Evolutionary conservation across 2,797 vertebrate species (phyloP), one percentile per base, ranked within the genome.

Genomic region (Diplodus puntazzo): DNA sequence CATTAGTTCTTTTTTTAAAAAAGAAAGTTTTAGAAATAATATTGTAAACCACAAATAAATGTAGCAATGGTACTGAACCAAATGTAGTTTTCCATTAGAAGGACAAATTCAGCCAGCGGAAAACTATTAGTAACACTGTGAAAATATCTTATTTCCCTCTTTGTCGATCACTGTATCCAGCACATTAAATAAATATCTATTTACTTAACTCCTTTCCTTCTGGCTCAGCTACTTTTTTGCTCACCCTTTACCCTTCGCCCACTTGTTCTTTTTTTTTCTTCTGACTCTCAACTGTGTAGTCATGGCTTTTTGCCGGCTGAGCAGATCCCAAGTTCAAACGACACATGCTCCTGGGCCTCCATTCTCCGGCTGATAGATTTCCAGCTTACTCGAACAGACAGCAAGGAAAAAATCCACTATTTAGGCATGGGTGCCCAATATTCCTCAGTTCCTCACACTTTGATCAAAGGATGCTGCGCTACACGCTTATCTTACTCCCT

Each of bases 341-440:
- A 81, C 72, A 80, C 58, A 52, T 60, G 78, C 76, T 79, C 45
- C 11, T 25, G 13, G 76, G 60, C 70, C 48, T 77, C 30, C 25
- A 49, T 80, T 79, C 66, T 82, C 12, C 46, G 55, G 49, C 8
- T 87, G 82, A 88, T 81, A 59, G 76, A 88, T 82, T 84, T 59
- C 54, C 48, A 80, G 49, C 43, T n/a, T 52, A 55, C 73, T 65
- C 6, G 5, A 80, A 75, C 69, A 80, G 85, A 89, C 73, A 50
- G 81, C 59, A 49, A 69, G 27, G 42, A 53, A 64, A 49, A 74
- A 84, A 65, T 73, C 39, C 34, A n/a, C 65, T 48, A 57, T 73
- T 84, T 84, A 62, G 57, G 17, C 70, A 68, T 9, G 49, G 60
- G 1, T 50, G 25, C 14, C 77, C 67, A 65, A 69, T 73, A 66